Conservation (phyloP, 2,888 invertebrate species). For the Chouioia cunea region DNA sequence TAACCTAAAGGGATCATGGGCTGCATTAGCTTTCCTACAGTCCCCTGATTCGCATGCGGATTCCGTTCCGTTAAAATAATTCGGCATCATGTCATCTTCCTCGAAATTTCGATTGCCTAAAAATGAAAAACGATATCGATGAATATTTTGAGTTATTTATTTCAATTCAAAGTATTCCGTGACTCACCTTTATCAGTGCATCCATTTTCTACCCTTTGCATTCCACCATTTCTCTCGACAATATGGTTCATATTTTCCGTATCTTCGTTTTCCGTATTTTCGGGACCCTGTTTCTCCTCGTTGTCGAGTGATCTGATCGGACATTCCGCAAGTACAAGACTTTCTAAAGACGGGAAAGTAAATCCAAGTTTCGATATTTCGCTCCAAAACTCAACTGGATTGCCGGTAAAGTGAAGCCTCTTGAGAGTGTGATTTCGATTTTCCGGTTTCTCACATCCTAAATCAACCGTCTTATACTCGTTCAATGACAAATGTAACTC, state of each 20-base stretch:
- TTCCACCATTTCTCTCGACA: conserved; percentile 44
- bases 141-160: conserved; percentile 8
- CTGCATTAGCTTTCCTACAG: conserved; percentile 59
- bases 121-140: background rate
- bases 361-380: conserved; percentile 87
- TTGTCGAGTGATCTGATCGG: conserved; percentile 75
- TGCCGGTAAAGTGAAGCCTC: conserved; percentile 89
- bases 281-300: conserved; percentile 43
- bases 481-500: conserved; percentile 94
- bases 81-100: conserved; percentile 58
- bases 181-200: conserved; percentile 34
- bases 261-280: conserved; percentile 54
- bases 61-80: conserved; percentile 69
- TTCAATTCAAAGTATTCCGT: conserved; percentile 2
- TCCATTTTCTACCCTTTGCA: conserved; percentile 39
- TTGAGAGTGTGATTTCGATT: conserved; percentile 78
- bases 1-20: conserved; percentile 72
- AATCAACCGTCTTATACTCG: conserved; percentile 83
- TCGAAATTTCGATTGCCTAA: conserved; percentile 55
- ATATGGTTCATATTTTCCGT: conserved; percentile 59
- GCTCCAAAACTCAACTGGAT: conserved; percentile 86
- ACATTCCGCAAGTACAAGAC: conserved; percentile 88
- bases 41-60: conserved; percentile 73
- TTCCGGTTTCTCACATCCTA: conserved; percentile 67
- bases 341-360: conserved; percentile 88